Base-by-base conservation (phyloP, 2,888 invertebrate genomes). In the Drosophila borborema region DNA sequence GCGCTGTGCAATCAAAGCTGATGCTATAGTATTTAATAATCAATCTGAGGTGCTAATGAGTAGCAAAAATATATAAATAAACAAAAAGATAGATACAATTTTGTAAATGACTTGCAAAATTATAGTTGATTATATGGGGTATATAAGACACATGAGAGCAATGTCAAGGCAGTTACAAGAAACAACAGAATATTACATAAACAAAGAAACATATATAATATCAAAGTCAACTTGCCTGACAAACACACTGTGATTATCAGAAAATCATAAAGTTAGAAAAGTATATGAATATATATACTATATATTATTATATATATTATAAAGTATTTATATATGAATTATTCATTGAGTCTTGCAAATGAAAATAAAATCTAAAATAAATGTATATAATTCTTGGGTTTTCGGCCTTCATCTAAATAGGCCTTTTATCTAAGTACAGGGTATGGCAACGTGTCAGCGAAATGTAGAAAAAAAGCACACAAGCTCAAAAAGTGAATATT, bases 401-500 rank as follows among this genome's bases (percentile, higher is more conserved):
- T n/a, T n/a, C n/a, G n/a, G n/a, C n/a, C n/a, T n/a, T n/a, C n/a
- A n/a, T n/a, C n/a, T n/a, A n/a, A n/a, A n/a, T n/a, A n/a, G n/a
- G n/a, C n/a, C n/a, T n/a, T n/a, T n/a, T n/a, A n/a, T n/a, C 7
- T 28, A 28, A 28, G 9, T 61, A 41, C 2, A 46, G 65, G 45
- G 64, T 64, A 40, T 46, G n/a, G 7, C 14, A 18, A 41, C 20
- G 31, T 28, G 16, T 55, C 28, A 36, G 34, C 10, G 9, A 28
- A 36, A 28, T 5, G 28, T 12, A 31, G 9, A 28, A 6, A 23
- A 23, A 5, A 48, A 56, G 56, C 46, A 14, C 38, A 14, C 5
- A 59, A 46, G 34, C 48, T 51, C 53, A 23, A 58, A 46, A 18
- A 55, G 31, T 41, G 54, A 65, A 55, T 68, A 43, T 43, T 64